phyloP scores from a whole-genome alignment of 2,888 invertebrate genomes.

The Acronicta alni region DNA sequence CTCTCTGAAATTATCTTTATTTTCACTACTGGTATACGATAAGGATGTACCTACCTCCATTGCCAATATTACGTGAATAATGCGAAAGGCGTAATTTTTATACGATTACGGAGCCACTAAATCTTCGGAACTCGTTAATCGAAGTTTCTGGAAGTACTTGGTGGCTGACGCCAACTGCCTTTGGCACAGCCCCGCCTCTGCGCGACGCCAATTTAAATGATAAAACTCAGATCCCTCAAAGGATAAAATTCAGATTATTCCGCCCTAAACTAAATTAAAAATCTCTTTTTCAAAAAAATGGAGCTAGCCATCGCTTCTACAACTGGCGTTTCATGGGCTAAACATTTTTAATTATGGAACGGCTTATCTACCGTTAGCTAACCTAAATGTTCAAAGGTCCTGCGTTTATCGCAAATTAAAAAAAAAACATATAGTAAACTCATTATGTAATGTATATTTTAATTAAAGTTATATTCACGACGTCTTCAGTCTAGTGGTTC shows the following conservation, averaged over 20 bases:
- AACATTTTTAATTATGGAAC: slow-evolving; percentile 47
- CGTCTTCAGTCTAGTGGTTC: no score
- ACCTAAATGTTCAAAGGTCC: slow-evolving; percentile 5
- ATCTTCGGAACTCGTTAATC: slow-evolving; percentile 87
- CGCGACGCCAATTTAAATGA: slow-evolving; percentile 84
- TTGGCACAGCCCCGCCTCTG: slow-evolving; percentile 78
- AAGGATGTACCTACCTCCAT: not conserved
- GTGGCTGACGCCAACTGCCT: slow-evolving; percentile 83
- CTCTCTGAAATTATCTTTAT: slow-evolving; percentile 5
- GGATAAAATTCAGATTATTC: slow-evolving; percentile 81
- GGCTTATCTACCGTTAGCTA: slow-evolving; percentile 16
- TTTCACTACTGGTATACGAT: not conserved
- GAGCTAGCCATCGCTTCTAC: slow-evolving; percentile 31
- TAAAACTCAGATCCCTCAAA: slow-evolving; percentile 84
- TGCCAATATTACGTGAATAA: slow-evolving; percentile 54
- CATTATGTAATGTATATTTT: no score
- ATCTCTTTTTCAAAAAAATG: slow-evolving; percentile 54
- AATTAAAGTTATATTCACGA: no score
- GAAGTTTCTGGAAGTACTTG: slow-evolving; percentile 84
- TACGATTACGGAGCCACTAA: slow-evolving; percentile 82
- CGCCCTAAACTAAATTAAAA: slow-evolving; percentile 75
- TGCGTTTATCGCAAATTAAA: no score
- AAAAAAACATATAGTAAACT: no score
- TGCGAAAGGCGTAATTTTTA: slow-evolving; percentile 79
- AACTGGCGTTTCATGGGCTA: slow-evolving; percentile 28